These are phyloP conservation scores for Bufo bufo DNA, from an alignment of 2,113 vertebrate species.

Conservation along the genomic window DNA sequence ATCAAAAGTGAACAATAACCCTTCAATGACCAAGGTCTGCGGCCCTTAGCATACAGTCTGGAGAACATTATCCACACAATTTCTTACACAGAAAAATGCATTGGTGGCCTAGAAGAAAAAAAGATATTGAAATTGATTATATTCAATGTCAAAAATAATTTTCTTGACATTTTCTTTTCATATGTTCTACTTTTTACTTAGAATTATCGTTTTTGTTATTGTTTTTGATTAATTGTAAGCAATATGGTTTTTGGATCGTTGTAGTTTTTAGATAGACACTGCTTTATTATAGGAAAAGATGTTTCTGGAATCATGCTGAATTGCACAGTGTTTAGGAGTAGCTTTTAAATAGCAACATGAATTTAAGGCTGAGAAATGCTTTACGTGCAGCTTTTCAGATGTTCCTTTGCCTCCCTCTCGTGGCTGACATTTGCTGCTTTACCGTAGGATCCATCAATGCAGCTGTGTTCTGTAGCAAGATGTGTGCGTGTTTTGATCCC, in stretches of 20 bases:
- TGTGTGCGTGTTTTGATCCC: slow-evolving; percentile 81
- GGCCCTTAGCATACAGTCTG: slow-evolving; percentile 92
- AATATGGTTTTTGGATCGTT: background rate
- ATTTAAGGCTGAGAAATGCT: background rate
- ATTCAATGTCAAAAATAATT: background rate
- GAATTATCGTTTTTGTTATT: background rate
- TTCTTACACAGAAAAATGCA: slow-evolving; percentile 81
- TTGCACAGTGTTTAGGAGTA: background rate
- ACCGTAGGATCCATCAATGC: slow-evolving; percentile 52
- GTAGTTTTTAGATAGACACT: background rate
- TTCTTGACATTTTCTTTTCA: background rate
- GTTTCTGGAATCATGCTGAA: background rate
- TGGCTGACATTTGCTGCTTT: slow-evolving; percentile 3
- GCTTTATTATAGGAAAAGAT: background rate
- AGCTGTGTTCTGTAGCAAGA: slow-evolving; percentile 85
- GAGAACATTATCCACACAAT: slow-evolving; percentile 78
- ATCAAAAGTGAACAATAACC: slow-evolving; percentile 81
- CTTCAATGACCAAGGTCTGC: slow-evolving; percentile 99
- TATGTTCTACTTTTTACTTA: background rate
- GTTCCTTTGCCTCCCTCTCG: slow-evolving; percentile 65
- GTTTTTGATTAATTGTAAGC: no score
- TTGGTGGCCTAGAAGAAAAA: slow-evolving; percentile 58
- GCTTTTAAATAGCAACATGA: slow-evolving; percentile 9
- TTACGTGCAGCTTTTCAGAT: background rate
- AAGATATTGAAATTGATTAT: background rate